Evolutionary conservation across 2,113 vertebrate genomes (phyloP), one percentile per base, ranked within the genome.

Genomic region (Pseudolaguvia tuberculata): DNA sequence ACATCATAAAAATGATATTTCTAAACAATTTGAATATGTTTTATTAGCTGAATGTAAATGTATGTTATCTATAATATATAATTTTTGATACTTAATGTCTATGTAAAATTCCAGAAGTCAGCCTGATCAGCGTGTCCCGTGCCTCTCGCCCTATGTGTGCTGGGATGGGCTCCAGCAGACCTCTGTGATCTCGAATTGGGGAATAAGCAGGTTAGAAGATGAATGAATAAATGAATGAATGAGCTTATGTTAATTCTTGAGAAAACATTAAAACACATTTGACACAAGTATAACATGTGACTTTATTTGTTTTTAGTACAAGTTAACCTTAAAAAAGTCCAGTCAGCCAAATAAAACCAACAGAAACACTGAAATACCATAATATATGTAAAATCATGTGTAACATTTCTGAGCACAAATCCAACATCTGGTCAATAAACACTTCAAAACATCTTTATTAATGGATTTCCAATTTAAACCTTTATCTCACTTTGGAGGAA

Each of bases 291-390:
- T 42, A 5, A 23, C 25, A 15, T 39, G 14, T 71, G 15, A 39
- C 42, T 45, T 45, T 18, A 42, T 72, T 72, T 47, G 48, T 72
- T 72, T 20, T 58, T 23, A 31, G 21, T 23, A 65, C 61, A 56
- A 48, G 15, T 13, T 51, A 25, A 7, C 53, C 4, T 14, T n/a
- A 63, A n/a, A 53, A 53, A n/a, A 53, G 20, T 9, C 45, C 35
- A 47, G 23, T 39, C 29, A 17, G 52, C 52, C 52, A 27, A 59
- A 58, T 57, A 23, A 72, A 59, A 57, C 15, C 9, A 27, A 59
- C 12, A 11, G 0, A 48, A 21, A 29, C 12, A 20, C 14, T 15
- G 12, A 58, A 71, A 48, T 5, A 72, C 0, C 18, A 21, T 8
- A 48, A 52, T 14, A 17, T 31, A 10, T 27, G 6, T 29, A 27